Base-by-base conservation (phyloP, 2,797 vertebrate genomes). In the Coranthus polyacanthus region DNA sequence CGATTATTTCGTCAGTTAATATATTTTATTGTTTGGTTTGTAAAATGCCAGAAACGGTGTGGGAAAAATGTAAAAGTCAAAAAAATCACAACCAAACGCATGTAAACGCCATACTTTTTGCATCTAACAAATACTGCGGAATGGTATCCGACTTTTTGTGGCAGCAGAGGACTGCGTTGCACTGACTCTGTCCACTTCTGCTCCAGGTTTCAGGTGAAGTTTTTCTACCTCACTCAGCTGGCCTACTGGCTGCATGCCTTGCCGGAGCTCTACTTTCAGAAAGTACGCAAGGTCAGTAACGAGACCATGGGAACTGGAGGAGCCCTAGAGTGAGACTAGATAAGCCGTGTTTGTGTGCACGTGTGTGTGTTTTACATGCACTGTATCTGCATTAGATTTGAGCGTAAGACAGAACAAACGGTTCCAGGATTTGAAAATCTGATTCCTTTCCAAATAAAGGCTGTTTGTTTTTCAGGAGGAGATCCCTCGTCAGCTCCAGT, bases 251-350 rank as follows among this genome's bases (percentile, higher is more conserved):
- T 98, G 57, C 98, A 99, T 0, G 94, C 97, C 11, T 90, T 99
- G 61, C 98, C 98, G 0, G 98, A 99, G 75, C 95, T 99, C 56
- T 99, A 99, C 94, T 98, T 99, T 93, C 98, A 99, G 91, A 98
- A 98, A 93, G 95, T 98, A 69, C 96, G 97, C 82, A 99, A 99
- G 97, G 98, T 99, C 86, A 95, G 96, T 94, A 52, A 49, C 43
- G 43, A 78, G 80, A 54, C 68, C 60, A 64, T 69, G 82, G 77
- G 81, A 83, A 74, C 68, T 15, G 29, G 34, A 68, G 60, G 67
- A 73, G 68, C 24, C 55, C 29, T 75, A 39, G 54, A 66, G 39
- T 51, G 55, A 50, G 42, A 76, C 64, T 34, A 67, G 73, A 82
- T 76, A 74, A 80, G 58, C 52, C 29, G n/a, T 53, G 22, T 60